phyloP scores from a whole-genome alignment of 2,888 invertebrate species.

The Ennomos erosarius region DNA sequence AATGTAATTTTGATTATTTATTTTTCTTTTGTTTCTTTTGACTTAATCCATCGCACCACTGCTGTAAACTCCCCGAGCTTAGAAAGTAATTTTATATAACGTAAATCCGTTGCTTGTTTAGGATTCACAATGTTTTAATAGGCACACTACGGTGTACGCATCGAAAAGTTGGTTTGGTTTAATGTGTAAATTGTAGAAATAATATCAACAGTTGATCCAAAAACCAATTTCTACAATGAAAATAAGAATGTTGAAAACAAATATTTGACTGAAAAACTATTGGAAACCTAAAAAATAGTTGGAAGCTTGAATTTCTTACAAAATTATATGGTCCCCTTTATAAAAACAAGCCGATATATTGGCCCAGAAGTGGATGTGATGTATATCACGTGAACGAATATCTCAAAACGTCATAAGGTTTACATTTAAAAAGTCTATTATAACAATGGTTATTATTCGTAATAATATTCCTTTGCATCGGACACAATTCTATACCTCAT shows the following conservation, averaged over 20 bases:
- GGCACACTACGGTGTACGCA: conserved; percentile 17
- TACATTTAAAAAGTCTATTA: too few species aligned
- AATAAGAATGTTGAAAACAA: not conserved
- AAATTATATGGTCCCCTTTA: too few species aligned
- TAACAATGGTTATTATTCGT: not conserved
- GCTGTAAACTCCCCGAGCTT: not conserved
- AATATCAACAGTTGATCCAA: conserved; percentile 8
- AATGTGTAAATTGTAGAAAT: conserved; percentile 32
- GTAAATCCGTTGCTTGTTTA: conserved; percentile 45
- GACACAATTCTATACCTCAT: conserved; percentile 2
- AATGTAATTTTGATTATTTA: too few species aligned
- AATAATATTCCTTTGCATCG: conserved; percentile 1
- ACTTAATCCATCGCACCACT: too few species aligned
- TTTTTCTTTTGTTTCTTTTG: too few species aligned
- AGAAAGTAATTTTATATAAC: conserved; percentile 6
- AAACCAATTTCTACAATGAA: not conserved
- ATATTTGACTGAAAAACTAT: not conserved
- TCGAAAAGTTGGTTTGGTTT: conserved; percentile 30
- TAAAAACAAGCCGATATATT: too few species aligned
- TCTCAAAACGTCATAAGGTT: too few species aligned
- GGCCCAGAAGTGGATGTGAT: too few species aligned
- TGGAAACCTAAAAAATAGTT: too few species aligned
- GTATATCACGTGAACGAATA: too few species aligned
- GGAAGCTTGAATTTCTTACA: too few species aligned
- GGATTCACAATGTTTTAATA: conserved; percentile 49